Evolutionary conservation across 2,888 invertebrate species (phyloP), one percentile per base, ranked within the genome.

Genomic region (Blomia tropicalis): DNA sequence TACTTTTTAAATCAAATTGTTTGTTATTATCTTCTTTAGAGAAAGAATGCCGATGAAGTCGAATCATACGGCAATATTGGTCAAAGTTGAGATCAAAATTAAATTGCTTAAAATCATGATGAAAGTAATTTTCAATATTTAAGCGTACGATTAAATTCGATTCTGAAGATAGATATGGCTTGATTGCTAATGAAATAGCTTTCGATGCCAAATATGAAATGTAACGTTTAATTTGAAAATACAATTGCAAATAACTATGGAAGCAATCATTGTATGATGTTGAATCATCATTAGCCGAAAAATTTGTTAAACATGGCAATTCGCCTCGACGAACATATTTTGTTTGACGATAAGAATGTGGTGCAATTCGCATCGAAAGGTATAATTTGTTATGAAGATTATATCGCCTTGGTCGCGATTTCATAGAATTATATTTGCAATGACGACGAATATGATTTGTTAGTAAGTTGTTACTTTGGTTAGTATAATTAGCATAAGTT

Each of bases 231-330:
- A 56, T 2, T 4, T 32, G 2, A 4, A 56, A 30, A 56, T 22
- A 2, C 17, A 29, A 27, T 3, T 31, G 56, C 23, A 56, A 56
- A 56, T 27, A 56, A 14, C 29, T 25, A 3, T 11, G 4, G 11
- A 56, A 36, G 14, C 11, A 19, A 56, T 56, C 56, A 56, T 31
- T n/a, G n/a, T n/a, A n/a, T n/a, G n/a, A n/a, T 29, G 23, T 56
- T 14, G 25, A 27, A 56, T 56, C 56, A 36, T 56, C 56, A 31
- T 29, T 23, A 36, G 14, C 11, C 22, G 22, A 31, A 36, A 29
- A 56, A 56, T 56, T 31, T 3, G 2, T 11, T 3, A 56, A 2
- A 31, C 22, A 47, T 4, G 47, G 47, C 22, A 47, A 4, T 14
- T 25, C 14, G 11, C 22, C 22, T 2, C 17, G 19, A 3, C 17